A percentile compares a stretch with the other conserved stretches of the same genome.
These are phyloP conservation scores for Omphaloscelis lunosa DNA, from an alignment of 2,888 invertebrate genomes.

Conservation along the genomic window DNA sequence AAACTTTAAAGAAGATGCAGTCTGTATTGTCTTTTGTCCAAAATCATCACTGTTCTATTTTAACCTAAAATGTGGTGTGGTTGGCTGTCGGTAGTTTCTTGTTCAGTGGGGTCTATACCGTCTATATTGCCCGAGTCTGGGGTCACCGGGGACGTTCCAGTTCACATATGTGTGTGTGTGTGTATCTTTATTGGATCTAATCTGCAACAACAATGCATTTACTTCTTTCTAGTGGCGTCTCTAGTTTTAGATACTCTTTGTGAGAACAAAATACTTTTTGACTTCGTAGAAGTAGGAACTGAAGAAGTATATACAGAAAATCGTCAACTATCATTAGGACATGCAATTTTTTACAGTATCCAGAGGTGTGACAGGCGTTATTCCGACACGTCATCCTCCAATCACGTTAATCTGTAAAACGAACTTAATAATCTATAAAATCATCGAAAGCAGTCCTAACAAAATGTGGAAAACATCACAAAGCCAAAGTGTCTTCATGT, in stretches of 20 bases:
- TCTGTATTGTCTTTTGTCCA: too few species aligned
- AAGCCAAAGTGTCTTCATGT: not conserved
- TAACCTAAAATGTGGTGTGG: not conserved
- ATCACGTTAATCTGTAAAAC: too few species aligned
- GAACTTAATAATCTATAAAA: too few species aligned
- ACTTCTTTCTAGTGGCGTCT: not conserved
- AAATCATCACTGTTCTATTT: too few species aligned
- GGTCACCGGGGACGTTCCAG: conserved; percentile 6
- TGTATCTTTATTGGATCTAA: conserved; percentile 43
- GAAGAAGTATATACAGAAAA: not conserved
- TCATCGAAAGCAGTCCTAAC: not conserved
- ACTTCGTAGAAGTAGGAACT: not conserved
- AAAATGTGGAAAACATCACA: not conserved
- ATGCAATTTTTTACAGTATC: not conserved
- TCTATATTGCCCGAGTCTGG: conserved; percentile 15
- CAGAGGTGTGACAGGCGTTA: too few species aligned
- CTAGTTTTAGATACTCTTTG: conserved; percentile 9
- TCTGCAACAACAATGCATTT: conserved; percentile 35
- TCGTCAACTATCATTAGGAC: not conserved
- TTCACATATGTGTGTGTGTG: conserved; percentile 27
- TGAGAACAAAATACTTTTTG: not conserved
- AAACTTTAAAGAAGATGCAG: too few species aligned
- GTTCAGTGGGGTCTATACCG: conserved; percentile 11
- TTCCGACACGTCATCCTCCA: too few species aligned
- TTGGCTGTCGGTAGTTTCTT: conserved; percentile 13